A percentile compares a stretch with the other conserved stretches of the same genome.
Evolutionary conservation across 2,888 invertebrate species (phyloP).

Genomic region (Colostygia pectinataria): DNA sequence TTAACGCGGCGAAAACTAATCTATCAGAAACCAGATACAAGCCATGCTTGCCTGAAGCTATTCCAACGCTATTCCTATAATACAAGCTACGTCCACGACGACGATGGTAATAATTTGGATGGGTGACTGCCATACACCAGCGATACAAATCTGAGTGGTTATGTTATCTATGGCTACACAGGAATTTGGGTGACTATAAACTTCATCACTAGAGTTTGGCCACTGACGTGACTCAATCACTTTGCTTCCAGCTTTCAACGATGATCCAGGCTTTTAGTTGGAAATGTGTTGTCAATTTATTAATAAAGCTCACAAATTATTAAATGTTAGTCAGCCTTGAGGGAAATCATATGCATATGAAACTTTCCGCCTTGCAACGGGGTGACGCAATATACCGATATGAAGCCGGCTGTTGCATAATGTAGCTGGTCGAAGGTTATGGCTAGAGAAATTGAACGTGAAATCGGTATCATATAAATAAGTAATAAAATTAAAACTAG

Average conservation of each 20-base stretch:
- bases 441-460: conserved; percentile 1
- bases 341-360: conserved; percentile 26
- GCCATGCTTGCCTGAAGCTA: too few species aligned
- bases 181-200: too few species aligned
- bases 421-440: conserved; percentile 11
- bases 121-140: too few species aligned
- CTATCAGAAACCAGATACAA: conserved; percentile 10
- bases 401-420: conserved; percentile 19
- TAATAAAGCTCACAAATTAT: conserved; percentile 14
- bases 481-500: not conserved
- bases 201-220: too few species aligned
- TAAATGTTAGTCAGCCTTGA: conserved; percentile 18
- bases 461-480: not conserved
- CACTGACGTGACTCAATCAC: too few species aligned
- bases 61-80: too few species aligned
- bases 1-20: too few species aligned
- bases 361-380: conserved; percentile 20
- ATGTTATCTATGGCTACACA: too few species aligned
- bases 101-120: too few species aligned
- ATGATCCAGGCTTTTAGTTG: conserved; percentile 4
- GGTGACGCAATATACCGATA: conserved; percentile 24
- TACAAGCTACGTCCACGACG: too few species aligned
- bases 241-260: too few species aligned
- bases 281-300: conserved; percentile 15
- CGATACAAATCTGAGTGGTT: too few species aligned